Base-by-base conservation (phyloP, 2,113 vertebrate species). In the Microcebus murinus region DNA sequence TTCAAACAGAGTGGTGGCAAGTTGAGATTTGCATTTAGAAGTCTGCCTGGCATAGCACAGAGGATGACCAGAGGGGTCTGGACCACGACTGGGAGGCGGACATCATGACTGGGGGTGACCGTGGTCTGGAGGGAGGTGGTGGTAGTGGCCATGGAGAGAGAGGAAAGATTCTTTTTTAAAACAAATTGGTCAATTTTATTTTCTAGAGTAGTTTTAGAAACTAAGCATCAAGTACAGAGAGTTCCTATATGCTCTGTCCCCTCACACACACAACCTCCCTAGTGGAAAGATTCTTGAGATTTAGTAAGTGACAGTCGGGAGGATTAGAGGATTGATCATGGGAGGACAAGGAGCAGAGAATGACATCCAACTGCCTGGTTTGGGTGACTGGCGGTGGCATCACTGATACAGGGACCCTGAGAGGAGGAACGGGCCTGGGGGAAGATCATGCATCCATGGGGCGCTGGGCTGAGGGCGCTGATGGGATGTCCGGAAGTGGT, bases 181-280 rank as follows among this genome's bases (percentile, higher is more conserved):
- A 79, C n/a, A 52, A 48, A 67, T 73, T 2, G 76, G 73, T 88
- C 36, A 39, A 52, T 25, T 82, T 84, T 61, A 25, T 65, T 87
- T 92, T 81, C 79, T 70, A 94, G 81, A 90, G 34, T 48, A 76
- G n/a, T 71, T 90, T 90, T 48, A 74, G 59, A 36, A 70, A 81
- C 59, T 61, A 29, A 93, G 61, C 81, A 36, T 85, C 50, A 90
- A 94, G 59, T 39, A 45, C 48, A 73, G 45, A 39, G 45, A 42
- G 45, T 82, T 85, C 25, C 36, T 4, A 10, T 45, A 10, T 74
- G n/a, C 31, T 63, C 63, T 79, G 29, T 57, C 81, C 52, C 76
- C 29, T 15, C 86, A 48, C 48, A 12, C 13, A 3, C 55, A 23
- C 67, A 36, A 29, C 55, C 90, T 77, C 36, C 73, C n/a, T 20